These are phyloP conservation scores for Nemotelus nigrinus DNA, from an alignment of 2,888 invertebrate species.

Conservation along the genomic window DNA sequence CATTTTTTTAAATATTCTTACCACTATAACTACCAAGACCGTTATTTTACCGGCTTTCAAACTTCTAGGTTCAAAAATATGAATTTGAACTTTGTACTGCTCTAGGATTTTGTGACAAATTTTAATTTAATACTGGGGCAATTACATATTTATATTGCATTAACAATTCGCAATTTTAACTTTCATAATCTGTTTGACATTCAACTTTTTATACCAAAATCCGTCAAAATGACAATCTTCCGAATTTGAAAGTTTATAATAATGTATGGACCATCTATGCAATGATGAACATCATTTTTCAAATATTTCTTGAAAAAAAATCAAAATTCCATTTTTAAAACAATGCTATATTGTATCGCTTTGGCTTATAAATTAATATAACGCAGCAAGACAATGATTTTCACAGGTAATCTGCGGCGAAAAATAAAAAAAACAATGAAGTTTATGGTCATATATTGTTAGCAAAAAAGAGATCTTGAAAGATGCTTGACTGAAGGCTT, in stretches of 20 bases:
- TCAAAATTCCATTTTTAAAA: background rate
- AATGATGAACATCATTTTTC: background rate
- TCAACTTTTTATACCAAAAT: background rate
- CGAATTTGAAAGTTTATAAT: background rate
- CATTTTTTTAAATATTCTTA: constrained; percentile 35
- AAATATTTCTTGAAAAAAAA: background rate
- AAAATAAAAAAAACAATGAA: too few species aligned
- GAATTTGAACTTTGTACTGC: background rate
- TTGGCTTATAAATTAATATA: background rate
- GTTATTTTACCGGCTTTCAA: background rate
- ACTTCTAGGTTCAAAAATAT: background rate
- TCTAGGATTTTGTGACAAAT: background rate
- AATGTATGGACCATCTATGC: background rate
- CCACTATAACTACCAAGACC: background rate
- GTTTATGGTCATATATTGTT: too few species aligned
- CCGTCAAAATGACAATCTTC: background rate
- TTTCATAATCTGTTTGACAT: background rate
- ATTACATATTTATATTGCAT: background rate
- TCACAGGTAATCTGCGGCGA: too few species aligned
- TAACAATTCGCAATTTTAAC: background rate
- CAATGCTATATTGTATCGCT: background rate
- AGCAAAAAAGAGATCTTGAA: background rate
- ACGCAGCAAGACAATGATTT: background rate
- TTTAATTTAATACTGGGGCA: background rate
- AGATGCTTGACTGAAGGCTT: background rate